Evolutionary conservation across 2,888 invertebrate genomes (phyloP).

Genomic region (Selenia dentaria): DNA sequence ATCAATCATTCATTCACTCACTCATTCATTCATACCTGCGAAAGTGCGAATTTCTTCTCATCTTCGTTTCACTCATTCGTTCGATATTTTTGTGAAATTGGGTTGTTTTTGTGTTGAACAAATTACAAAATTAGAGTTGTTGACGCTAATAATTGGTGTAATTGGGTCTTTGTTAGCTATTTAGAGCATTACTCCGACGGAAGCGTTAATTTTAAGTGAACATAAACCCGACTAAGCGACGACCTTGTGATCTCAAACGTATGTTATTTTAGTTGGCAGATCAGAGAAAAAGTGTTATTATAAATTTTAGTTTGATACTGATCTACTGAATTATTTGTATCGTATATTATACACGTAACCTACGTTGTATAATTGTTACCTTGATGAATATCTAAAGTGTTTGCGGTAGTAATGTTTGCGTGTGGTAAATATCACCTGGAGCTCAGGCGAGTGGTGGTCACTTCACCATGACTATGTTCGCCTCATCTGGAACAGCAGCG

Average conservation of each 20-base stretch:
- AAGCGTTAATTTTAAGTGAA: constrained; percentile 36
- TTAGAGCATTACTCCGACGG: constrained; percentile 27
- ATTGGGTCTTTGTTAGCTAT: constrained; percentile 32
- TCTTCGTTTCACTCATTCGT: too few species aligned
- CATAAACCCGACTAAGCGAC: constrained; percentile 45
- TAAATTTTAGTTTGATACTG: constrained; percentile 15
- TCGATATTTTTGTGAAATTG: constrained; percentile 61
- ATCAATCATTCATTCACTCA: too few species aligned
- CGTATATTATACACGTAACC: constrained; percentile 1
- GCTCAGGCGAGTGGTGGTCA: constrained; percentile 61
- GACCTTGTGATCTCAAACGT: constrained; percentile 65
- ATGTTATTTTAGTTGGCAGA: constrained; percentile 64
- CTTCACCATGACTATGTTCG: constrained; percentile 72
- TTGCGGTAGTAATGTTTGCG: constrained; percentile 72
- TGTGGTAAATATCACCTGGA: constrained; percentile 72
- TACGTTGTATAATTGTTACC: constrained; percentile 1
- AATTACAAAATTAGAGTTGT: constrained; percentile 24
- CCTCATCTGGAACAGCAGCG: constrained; percentile 74
- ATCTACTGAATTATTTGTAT: constrained; percentile 2
- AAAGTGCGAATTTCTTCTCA: too few species aligned
- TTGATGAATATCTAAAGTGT: constrained; percentile 21
- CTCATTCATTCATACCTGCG: too few species aligned
- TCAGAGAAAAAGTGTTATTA: constrained; percentile 45
- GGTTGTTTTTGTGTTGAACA: constrained; percentile 66
- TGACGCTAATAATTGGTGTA: constrained; percentile 37